Evolutionary conservation across 1,140 invertebrate species (phyloP), one percentile per base, ranked within the genome.

Genomic region (Thaumetopoea pityocampa): DNA sequence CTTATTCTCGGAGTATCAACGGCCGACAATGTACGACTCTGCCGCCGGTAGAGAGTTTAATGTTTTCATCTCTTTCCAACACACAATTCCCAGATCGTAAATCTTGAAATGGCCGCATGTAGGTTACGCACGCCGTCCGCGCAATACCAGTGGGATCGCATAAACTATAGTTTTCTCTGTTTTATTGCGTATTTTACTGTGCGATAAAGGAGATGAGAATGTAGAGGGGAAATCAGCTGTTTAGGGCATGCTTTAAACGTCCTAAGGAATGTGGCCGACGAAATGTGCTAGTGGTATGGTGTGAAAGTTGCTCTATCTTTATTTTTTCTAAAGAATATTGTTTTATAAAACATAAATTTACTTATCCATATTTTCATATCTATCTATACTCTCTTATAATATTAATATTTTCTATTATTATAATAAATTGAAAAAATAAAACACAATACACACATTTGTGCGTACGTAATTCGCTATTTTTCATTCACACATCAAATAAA

Each of bases 81-180:
- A 69, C 78, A 70, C 82, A 86, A 84, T 86, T 86, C 85, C 85
- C 85, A 86, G 85, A 73, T 86, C 83, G 83, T 86, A 86, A 86
- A 86, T 86, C 79, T 79, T 64, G 85, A 86, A 86, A 86, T 85
- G 83, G 85, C 85, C 83, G 85, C 83, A 84, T 84, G 82, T 85
- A 83, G 81, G 73, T 81, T 83, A 81, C 77, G 82, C 74, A 82
- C 73, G 71, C 67, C 67, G 72, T 72, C 68, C 76, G 63, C 68
- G 72, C 68, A 60, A 72, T 63, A 68, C 69, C 52, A 51, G 78
- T 46, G 66, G 64, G 65, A 79, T 68, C 67, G 57, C 71, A 77
- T 79, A 78, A 84, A 83, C 57, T 85, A 84, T 76, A 72, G 69
- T 77, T 77, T 71, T 86, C 85, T 85, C 85, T 80, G 76, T 86